Evolutionary conservation across 2,888 invertebrate genomes (phyloP).

Genomic region (Doris montereyensis): DNA sequence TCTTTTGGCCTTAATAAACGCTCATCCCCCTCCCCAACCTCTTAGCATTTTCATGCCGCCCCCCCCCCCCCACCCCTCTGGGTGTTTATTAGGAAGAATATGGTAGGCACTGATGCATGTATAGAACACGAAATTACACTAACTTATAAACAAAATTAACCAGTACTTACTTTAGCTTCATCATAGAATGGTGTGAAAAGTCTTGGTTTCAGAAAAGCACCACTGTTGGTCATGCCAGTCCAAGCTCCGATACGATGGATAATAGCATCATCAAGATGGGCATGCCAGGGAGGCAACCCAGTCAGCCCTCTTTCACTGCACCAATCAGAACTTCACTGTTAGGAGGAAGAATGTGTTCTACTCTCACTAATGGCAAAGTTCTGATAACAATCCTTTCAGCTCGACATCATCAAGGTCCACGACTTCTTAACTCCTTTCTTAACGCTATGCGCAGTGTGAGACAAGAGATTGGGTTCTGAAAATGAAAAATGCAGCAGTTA

Average conservation of each 20-base stretch:
- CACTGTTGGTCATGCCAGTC: constrained; percentile 70
- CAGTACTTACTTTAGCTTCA: constrained; percentile 84
- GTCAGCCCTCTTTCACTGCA: constrained; percentile 83
- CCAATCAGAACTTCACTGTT: constrained; percentile 76
- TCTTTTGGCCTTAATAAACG: too few species aligned
- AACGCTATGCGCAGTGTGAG: constrained; percentile 93
- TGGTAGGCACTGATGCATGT: too few species aligned
- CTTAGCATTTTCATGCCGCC: too few species aligned
- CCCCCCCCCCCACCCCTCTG: too few species aligned
- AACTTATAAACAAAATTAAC: too few species aligned
- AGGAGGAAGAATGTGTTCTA: constrained; percentile 91
- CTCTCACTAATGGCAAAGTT: constrained; percentile 87
- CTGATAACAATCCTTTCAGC: constrained; percentile 86
- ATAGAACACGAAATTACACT: too few species aligned
- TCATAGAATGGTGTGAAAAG: constrained; percentile 96
- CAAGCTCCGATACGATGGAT: constrained; percentile 63
- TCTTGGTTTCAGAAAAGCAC: constrained; percentile 82
- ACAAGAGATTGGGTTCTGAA: constrained; percentile 89
- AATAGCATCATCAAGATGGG: constrained; percentile 80
- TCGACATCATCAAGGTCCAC: constrained; percentile 88
- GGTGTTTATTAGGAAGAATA: too few species aligned
- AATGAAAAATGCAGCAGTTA: constrained; percentile 8
- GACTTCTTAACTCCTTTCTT: constrained; percentile 87
- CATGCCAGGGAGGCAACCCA: constrained; percentile 87
- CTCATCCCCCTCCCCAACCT: too few species aligned